Conservation (phyloP, 2,888 invertebrate genomes). For the Nomada hirtipes region DNA sequence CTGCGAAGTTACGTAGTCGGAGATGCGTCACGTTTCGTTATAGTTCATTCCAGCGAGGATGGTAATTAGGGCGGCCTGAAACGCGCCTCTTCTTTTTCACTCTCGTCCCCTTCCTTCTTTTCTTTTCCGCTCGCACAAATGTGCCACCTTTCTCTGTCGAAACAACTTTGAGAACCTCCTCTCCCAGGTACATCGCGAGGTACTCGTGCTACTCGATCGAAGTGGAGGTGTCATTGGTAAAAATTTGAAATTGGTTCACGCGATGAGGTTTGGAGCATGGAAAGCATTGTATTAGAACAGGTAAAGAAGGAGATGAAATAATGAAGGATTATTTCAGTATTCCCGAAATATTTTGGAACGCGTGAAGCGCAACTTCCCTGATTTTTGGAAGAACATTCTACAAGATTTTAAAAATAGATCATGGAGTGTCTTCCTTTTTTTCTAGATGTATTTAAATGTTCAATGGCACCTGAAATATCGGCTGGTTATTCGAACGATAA, state of each 20-base stretch:
- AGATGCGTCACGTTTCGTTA: constrained; percentile 43
- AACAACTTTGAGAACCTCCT: constrained; percentile 51
- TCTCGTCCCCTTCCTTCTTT: neutral
- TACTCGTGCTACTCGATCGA: constrained; percentile 47
- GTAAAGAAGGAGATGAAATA: too few relatives aligned
- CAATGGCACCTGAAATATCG: neutral
- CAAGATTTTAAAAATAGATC: neutral
- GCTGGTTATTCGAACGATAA: neutral
- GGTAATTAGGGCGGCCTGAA: constrained; percentile 55
- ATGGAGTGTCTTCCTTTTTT: too few relatives aligned
- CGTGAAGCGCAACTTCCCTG: too few relatives aligned
- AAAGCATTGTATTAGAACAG: too few relatives aligned
- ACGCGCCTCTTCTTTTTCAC: constrained; percentile 23
- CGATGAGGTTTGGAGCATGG: too few relatives aligned
- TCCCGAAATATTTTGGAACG: too few relatives aligned
- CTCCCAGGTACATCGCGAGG: constrained; percentile 39
- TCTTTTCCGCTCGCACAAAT: constrained; percentile 7
- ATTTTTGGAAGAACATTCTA: too few relatives aligned
- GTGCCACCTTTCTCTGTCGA: constrained; percentile 49
- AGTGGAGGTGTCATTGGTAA: constrained; percentile 20
- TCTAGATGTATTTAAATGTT: neutral
- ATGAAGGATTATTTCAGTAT: too few relatives aligned
- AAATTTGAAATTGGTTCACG: too few relatives aligned
- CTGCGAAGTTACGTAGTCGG: constrained; percentile 22
- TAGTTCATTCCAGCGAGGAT: constrained; percentile 36